Conservation (phyloP, 2,888 invertebrate genomes). For the Hyles lineata region DNA sequence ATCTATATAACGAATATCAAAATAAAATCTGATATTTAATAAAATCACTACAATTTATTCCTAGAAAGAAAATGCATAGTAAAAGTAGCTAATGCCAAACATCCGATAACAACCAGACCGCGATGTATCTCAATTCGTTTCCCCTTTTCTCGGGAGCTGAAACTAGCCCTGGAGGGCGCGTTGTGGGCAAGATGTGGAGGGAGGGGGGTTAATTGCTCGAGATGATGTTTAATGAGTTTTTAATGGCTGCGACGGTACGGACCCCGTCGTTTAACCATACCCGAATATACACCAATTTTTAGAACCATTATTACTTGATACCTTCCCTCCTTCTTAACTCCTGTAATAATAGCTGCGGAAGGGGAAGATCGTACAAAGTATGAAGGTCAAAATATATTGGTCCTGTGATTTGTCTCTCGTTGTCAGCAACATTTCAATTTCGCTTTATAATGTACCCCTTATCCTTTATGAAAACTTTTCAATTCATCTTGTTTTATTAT, state of each 20-base stretch:
- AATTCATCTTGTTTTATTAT: slow-evolving; percentile 49
- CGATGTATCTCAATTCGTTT: slow-evolving; percentile 6
- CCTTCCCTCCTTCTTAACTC: slow-evolving; percentile 33
- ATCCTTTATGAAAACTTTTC: slow-evolving; percentile 52
- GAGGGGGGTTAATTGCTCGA: slow-evolving; percentile 85
- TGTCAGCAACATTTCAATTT: slow-evolving; percentile 58
- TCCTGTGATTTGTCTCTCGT: slow-evolving; percentile 51
- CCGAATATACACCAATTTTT: slow-evolving; percentile 64
- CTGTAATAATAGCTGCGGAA: slow-evolving; percentile 19
- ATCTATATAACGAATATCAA: background rate
- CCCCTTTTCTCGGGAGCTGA: slow-evolving; percentile 21
- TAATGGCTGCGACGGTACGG: slow-evolving; percentile 84
- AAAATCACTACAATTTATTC: background rate
- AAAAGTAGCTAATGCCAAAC: background rate
- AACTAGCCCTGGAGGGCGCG: slow-evolving; percentile 28
- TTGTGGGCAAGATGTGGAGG: slow-evolving; percentile 15
- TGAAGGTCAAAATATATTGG: slow-evolving; percentile 46
- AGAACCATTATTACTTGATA: slow-evolving; percentile 52
- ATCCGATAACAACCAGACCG: background rate
- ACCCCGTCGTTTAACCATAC: slow-evolving; percentile 70
- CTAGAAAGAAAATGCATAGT: background rate
- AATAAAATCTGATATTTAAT: background rate
- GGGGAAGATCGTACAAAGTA: slow-evolving; percentile 26
- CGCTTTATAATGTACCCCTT: slow-evolving; percentile 62
- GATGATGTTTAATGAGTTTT: slow-evolving; percentile 89